These are phyloP conservation scores for Drosophila ogumai DNA, from an alignment of 1,140 invertebrate genomes.

Conservation along the genomic window DNA sequence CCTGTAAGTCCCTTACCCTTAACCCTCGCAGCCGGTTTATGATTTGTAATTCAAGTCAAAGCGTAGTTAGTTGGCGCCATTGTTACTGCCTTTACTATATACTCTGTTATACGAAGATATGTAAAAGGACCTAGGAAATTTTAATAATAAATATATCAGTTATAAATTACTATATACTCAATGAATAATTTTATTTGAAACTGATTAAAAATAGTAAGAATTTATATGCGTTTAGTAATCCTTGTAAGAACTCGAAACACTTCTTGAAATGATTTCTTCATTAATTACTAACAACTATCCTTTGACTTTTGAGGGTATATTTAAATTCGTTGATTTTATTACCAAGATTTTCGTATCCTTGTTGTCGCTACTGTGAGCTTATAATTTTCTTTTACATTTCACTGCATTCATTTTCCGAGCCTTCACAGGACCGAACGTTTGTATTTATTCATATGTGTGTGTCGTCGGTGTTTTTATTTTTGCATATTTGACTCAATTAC, in stretches of 20 bases:
- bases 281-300: neutral
- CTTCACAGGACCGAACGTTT: constrained; percentile 57
- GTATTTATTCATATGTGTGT: constrained; percentile 15
- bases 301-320: neutral
- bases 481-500: constrained; percentile 80
- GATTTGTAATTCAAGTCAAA: constrained; percentile 82
- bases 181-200: neutral
- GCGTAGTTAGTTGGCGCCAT: constrained; percentile 43
- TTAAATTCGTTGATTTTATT: neutral
- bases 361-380: constrained; percentile 42
- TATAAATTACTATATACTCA: neutral
- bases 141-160: no score
- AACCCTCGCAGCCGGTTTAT: constrained; percentile 35
- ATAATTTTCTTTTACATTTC: constrained; percentile 83
- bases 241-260: neutral
- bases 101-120: neutral
- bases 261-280: neutral
- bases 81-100: constrained; percentile 17
- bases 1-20: neutral
- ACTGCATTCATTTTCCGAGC: constrained; percentile 78
- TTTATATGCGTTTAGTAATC: neutral
- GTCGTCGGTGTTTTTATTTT: constrained; percentile 31
- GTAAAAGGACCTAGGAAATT: neutral
- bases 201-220: neutral
- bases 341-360: neutral